These are phyloP conservation scores for Platycercus adscitus DNA, from an alignment of 2,113 vertebrate genomes.

Conservation along the genomic window DNA sequence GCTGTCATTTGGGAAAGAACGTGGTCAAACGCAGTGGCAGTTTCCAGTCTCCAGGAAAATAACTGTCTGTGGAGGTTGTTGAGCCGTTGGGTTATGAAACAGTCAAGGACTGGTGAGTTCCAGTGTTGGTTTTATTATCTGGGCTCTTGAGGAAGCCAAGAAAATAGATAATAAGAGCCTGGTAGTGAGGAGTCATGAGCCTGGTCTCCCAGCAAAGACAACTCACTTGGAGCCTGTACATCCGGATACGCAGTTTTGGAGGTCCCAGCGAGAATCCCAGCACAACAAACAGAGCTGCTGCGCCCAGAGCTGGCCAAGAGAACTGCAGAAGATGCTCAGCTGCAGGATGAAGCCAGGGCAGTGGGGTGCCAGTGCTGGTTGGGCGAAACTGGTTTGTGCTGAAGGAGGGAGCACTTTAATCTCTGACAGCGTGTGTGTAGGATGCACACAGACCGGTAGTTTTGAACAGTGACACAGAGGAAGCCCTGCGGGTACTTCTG, in stretches of 20 bases:
- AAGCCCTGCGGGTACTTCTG: background rate
- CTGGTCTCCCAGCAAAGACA: background rate
- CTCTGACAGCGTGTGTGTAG: background rate
- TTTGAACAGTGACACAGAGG: background rate
- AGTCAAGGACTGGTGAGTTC: background rate
- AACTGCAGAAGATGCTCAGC: background rate
- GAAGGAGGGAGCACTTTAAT: background rate
- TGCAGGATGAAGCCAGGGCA: background rate
- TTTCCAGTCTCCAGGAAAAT: background rate
- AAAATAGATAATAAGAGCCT: background rate
- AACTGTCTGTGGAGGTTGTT: background rate
- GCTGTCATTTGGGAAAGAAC: background rate
- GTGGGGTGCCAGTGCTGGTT: too few species aligned
- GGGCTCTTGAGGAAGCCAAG: background rate
- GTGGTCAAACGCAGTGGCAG: accelerated
- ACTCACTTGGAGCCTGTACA: too few species aligned
- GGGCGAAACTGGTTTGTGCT: background rate
- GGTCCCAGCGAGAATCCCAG: background rate
- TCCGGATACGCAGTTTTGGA: background rate
- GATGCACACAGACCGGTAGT: background rate
- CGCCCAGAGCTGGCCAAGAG: background rate
- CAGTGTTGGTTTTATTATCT: background rate
- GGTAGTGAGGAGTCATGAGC: background rate
- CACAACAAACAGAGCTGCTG: background rate
- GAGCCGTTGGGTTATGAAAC: background rate